Percentiles rank a stretch among this genome's conserved stretches.
Conservation (phyloP, 2,888 invertebrate genomes). For the Trachelus stipa region DNA sequence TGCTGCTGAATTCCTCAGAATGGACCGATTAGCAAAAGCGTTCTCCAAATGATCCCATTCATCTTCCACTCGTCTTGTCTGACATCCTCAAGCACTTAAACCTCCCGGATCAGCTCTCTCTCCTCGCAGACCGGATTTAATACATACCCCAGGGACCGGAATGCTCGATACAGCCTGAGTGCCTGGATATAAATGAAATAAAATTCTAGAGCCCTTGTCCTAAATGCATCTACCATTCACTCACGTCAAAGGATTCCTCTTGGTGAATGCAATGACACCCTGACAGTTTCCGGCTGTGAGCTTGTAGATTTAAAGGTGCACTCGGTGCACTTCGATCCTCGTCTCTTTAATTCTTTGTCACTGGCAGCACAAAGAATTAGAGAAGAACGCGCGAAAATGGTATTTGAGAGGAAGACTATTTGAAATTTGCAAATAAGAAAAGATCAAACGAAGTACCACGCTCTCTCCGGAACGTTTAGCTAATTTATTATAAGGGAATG, state of each 20-base stretch:
- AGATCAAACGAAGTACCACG: background rate
- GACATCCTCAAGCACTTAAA: background rate
- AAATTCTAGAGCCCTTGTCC: background rate
- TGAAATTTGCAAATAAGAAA: background rate
- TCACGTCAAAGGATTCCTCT: background rate
- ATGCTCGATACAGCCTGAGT: background rate
- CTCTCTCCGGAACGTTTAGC: background rate
- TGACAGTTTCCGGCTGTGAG: background rate
- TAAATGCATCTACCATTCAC: background rate
- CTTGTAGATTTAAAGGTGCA: background rate
- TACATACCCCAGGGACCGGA: background rate
- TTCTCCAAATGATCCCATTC: background rate
- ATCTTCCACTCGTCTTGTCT: background rate
- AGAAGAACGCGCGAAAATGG: too few species aligned
- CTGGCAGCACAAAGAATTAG: background rate
- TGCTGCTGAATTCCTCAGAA: background rate
- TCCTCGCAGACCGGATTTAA: background rate
- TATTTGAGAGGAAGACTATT: background rate
- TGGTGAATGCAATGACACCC: background rate
- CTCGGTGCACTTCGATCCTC: background rate
- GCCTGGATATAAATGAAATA: background rate
- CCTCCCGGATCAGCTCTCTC: background rate
- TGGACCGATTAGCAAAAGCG: background rate
- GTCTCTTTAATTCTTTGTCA: background rate
- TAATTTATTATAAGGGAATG: background rate